Conservation (phyloP, 2,888 invertebrate genomes). For the Parelbella ahira region DNA sequence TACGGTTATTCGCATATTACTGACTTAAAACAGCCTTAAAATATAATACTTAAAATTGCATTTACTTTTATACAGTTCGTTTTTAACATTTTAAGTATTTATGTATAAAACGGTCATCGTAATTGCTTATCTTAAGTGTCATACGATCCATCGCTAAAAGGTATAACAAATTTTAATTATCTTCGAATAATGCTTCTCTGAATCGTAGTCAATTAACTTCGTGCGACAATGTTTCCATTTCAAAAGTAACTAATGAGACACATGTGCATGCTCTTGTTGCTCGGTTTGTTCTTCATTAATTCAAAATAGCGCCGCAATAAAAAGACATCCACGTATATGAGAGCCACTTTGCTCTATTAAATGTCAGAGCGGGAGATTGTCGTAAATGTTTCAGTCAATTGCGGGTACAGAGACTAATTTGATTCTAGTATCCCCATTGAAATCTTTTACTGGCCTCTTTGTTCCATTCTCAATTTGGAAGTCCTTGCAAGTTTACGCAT, state of each 20-base stretch:
- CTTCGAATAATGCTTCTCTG: conserved; percentile 45
- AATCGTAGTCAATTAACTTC: conserved; percentile 57
- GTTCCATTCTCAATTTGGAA: conserved; percentile 71
- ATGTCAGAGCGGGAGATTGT: conserved; percentile 4
- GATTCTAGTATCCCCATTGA: conserved; percentile 47
- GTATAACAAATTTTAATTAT: conserved; percentile 45
- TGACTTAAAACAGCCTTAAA: too few relatives aligned
- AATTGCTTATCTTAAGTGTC: neutral
- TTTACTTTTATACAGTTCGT: too few relatives aligned
- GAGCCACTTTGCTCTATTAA: conserved; percentile 4
- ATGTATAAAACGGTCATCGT: too few relatives aligned
- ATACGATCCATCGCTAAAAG: conserved; percentile 10
- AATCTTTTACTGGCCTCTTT: conserved; percentile 66
- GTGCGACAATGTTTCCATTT: conserved; percentile 54
- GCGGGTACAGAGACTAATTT: conserved; percentile 5
- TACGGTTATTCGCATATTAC: too few relatives aligned
- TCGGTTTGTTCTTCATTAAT: conserved; percentile 13
- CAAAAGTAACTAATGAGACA: conserved; percentile 57
- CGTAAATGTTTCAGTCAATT: conserved; percentile 10
- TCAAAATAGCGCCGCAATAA: conserved; percentile 13
- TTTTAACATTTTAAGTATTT: too few relatives aligned
- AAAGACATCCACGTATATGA: conserved; percentile 2
- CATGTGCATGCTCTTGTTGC: conserved; percentile 41
- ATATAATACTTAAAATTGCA: too few relatives aligned
- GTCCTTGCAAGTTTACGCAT: conserved; percentile 79